Evolutionary conservation across 2,113 vertebrate species (phyloP).

Genomic region (Pseudonaja textilis): DNA sequence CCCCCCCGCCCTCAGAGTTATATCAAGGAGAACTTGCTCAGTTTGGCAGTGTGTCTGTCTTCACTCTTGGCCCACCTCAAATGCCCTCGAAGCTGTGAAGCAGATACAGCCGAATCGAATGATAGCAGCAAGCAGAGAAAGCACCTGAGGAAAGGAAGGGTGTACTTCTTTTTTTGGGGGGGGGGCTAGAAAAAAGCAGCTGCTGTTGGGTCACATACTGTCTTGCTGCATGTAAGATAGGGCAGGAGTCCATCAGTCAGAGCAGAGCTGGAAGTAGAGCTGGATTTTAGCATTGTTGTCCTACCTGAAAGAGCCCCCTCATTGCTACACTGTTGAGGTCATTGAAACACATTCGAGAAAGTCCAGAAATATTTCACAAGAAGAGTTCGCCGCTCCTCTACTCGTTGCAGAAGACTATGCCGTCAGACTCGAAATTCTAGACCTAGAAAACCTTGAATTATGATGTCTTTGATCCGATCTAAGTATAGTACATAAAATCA

Average conservation of each 20-base stretch:
- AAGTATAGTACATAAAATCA: no score
- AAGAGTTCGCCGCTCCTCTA: no score
- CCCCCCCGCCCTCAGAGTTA: rapidly evolving
- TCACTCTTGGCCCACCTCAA: not conserved
- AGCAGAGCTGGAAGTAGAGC: not conserved
- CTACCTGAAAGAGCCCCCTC: not conserved
- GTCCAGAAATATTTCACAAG: no score
- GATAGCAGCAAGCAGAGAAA: not conserved
- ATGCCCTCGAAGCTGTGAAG: not conserved
- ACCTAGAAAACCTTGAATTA: no score
- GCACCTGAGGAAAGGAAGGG: not conserved
- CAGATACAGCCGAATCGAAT: not conserved
- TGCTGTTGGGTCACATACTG: not conserved
- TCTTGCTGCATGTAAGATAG: not conserved
- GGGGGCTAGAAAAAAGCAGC: not conserved
- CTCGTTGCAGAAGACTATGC: no score
- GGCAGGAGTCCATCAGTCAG: not conserved
- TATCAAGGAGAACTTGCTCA: not conserved
- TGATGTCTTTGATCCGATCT: no score
- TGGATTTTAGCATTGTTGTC: not conserved
- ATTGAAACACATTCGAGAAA: no score
- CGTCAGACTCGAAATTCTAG: no score
- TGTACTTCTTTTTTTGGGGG: not conserved
- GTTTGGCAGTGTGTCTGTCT: not conserved
- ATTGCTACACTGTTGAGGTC: not conserved